Conservation (phyloP, 2,888 invertebrate species). For the Notodonta dromedarius region DNA sequence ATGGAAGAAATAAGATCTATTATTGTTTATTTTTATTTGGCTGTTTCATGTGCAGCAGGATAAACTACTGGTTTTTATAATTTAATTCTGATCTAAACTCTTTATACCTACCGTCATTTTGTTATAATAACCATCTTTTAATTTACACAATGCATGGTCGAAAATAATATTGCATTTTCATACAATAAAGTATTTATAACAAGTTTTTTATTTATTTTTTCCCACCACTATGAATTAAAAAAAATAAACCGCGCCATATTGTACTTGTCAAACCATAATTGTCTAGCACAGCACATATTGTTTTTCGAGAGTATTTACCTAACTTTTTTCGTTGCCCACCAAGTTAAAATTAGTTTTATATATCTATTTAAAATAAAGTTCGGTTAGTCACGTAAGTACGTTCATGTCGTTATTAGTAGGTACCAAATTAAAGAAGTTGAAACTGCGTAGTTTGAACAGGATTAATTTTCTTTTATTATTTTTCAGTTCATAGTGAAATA, state of each 20-base stretch:
- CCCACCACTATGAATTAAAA: neutral
- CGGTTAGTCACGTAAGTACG: too few relatives aligned
- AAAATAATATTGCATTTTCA: neutral
- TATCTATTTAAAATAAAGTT: too few relatives aligned
- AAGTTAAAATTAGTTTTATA: too few relatives aligned
- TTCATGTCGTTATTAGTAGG: too few relatives aligned
- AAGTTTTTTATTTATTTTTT: neutral
- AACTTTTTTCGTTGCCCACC: too few relatives aligned
- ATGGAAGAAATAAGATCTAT: constrained; percentile 61
- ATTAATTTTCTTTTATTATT: too few relatives aligned
- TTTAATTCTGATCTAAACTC: constrained; percentile 11
- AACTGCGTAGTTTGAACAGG: too few relatives aligned
- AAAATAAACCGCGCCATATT: neutral
- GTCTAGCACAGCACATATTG: too few relatives aligned
- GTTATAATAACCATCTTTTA: constrained; percentile 10
- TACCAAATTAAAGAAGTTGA: too few relatives aligned
- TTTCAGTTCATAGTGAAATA: too few relatives aligned
- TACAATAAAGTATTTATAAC: neutral
- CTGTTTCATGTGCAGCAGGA: constrained; percentile 5
- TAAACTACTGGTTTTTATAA: constrained; percentile 10
- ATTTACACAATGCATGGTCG: neutral
- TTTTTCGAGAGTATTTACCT: too few relatives aligned
- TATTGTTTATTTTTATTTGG: constrained; percentile 39
- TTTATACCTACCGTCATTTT: neutral
- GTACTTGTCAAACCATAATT: neutral